phyloP scores from a whole-genome alignment of 2,113 vertebrate species.

The Ceyx melanurus region DNA sequence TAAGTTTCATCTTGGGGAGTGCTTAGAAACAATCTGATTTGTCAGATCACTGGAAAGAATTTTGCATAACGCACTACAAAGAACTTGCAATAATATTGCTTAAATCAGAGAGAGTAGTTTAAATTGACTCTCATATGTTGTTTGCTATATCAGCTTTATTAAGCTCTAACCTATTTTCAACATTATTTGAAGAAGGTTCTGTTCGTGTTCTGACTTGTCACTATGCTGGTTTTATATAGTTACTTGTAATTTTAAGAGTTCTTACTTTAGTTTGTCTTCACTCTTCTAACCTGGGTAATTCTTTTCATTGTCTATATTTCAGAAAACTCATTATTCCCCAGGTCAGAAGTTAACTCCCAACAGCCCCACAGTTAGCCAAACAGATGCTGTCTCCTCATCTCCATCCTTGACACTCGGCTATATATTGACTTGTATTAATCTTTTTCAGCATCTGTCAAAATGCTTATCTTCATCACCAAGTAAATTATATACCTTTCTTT shows the following conservation, averaged over 20 bases:
- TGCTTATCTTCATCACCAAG: neutral
- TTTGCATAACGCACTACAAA: slow-evolving; percentile 23
- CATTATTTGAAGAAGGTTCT: neutral
- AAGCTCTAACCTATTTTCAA: neutral
- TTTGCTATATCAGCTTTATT: neutral
- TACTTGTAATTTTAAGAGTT: neutral
- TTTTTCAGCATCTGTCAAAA: neutral
- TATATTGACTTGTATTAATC: neutral
- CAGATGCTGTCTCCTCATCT: neutral
- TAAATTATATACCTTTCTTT: neutral
- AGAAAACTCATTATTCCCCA: neutral
- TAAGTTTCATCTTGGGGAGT: neutral
- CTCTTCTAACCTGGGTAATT: neutral
- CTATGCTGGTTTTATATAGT: neutral
- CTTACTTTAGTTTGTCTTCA: neutral
- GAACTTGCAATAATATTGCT: neutral
- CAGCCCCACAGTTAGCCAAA: neutral
- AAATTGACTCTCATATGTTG: slow-evolving; percentile 1
- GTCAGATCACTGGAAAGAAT: neutral
- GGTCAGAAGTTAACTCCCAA: neutral
- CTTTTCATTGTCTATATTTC: neutral
- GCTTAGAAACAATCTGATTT: slow-evolving; percentile 36
- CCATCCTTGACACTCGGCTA: neutral
- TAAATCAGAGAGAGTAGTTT: neutral
- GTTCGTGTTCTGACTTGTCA: neutral